Percentiles rank a stretch among this genome's conserved stretches.
phyloP scores from a whole-genome alignment of 2,113 vertebrate species.

The Polyodon spathula region DNA sequence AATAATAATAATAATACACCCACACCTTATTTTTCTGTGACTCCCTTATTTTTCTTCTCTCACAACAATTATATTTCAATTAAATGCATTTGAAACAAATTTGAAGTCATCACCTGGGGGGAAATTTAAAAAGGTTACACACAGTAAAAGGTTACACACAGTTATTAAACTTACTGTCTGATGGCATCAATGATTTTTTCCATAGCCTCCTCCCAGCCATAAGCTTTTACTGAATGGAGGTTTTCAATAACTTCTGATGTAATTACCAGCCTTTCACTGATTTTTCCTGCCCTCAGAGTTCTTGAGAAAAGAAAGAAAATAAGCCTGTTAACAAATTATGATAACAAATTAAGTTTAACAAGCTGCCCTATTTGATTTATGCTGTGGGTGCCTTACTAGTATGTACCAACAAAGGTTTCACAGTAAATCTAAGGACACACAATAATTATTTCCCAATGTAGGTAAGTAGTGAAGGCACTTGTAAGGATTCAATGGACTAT shows the following conservation, averaged over 20 bases:
- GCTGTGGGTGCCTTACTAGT: no score
- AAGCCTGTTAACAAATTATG: neutral
- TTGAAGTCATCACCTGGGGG: neutral
- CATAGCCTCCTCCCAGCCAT: slow-evolving; percentile 97
- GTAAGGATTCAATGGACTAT: no score
- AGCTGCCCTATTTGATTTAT: no score
- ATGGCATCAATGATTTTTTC: slow-evolving; percentile 89
- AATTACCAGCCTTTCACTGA: slow-evolving; percentile 84
- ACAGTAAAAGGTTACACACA: neutral
- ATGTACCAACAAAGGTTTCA: no score
- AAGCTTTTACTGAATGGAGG: slow-evolving; percentile 92
- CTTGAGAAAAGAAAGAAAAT: slow-evolving; percentile 40
- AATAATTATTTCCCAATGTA: no score
- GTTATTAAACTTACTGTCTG: slow-evolving; percentile 73
- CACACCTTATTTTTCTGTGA: no score
- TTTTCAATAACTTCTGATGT: slow-evolving; percentile 96
- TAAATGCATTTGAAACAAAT: neutral
- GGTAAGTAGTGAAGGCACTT: no score
- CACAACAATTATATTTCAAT: no score
- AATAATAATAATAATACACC: no score
- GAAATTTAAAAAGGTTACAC: neutral
- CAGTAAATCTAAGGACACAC: no score
- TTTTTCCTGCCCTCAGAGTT: slow-evolving; percentile 75
- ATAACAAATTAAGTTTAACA: no score
- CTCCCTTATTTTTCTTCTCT: no score